Base-by-base conservation (phyloP, 2,888 invertebrate genomes). In the Pyrochroa serraticornis region DNA sequence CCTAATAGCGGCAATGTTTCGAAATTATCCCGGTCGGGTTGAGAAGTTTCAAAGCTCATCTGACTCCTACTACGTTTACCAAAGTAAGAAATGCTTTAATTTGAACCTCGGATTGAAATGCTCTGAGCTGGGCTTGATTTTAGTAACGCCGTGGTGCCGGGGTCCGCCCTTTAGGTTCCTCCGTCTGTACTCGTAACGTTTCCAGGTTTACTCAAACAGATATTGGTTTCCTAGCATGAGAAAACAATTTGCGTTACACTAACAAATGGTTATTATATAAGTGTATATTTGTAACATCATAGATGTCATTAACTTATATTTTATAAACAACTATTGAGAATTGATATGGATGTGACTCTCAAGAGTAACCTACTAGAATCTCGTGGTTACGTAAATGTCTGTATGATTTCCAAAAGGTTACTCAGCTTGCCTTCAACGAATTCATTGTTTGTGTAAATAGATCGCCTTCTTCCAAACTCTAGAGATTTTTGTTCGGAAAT, bases 221-320 rank as follows among this genome's bases (percentile, higher is more conserved):
- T 57, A 63, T 53, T 58, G 60, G 57, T 64, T 60, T 55, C 54
- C 57, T 50, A 58, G 61, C 61, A 56, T 60, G 50, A 47, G 51
- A 53, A 44, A 66, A 65, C 54, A 45, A 56, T 55, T 48, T 62
- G 45, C 63, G 60, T 64, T 62, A 59, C 39, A 45, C n/a, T 38
- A 49, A 39, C 42, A 58, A 58, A 58, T 30, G 30, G 48, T 61
- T 60, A 57, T 66, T 67, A 62, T 22, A 22, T 68, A 62, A 64
- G 63, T 70, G 68, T 68, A 68, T 68, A 64, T 68, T 68, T 68
- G 65, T 66, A 68, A 68, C 65, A 70, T 66, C 66, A 60, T 69
- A 68, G 66, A 66, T 68, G 67, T 68, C 63, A 56, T 55, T 66
- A 61, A 63, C 52, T 53, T 62, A 58, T 61, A 65, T 66, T 66